Percentiles rank a stretch among this genome's conserved stretches.
These are phyloP conservation scores for Calliopsis andreniformis DNA, from an alignment of 1,140 invertebrate genomes.

Conservation along the genomic window DNA sequence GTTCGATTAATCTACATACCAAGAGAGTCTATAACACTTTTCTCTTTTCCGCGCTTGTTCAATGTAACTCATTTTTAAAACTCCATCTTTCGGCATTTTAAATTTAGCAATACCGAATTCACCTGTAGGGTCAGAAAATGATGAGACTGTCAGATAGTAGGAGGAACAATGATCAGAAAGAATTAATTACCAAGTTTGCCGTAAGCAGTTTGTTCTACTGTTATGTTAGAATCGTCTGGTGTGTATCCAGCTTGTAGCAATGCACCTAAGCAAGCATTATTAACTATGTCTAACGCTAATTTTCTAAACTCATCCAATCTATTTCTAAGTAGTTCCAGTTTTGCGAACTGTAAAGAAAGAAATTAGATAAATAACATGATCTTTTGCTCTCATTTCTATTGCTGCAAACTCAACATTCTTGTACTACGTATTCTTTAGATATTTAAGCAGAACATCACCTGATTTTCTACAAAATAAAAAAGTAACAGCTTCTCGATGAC, in stretches of 20 bases:
- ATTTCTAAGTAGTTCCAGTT: slow-evolving; percentile 80
- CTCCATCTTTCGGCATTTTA: slow-evolving; percentile 73
- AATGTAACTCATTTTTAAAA: slow-evolving; percentile 88
- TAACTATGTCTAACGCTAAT: slow-evolving; percentile 84
- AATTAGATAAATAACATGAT: background rate
- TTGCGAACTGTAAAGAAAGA: slow-evolving; percentile 47
- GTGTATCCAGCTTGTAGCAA: slow-evolving; percentile 88
- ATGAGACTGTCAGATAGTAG: background rate
- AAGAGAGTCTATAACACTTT: slow-evolving; percentile 86
- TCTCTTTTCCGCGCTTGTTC: slow-evolving; percentile 90
- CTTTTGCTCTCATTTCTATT: no score
- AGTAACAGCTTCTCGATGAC: slow-evolving; percentile 83
- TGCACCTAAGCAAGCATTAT: slow-evolving; percentile 87
- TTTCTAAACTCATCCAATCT: slow-evolving; percentile 84
- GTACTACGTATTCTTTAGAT: no score
- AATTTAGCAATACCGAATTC: slow-evolving; percentile 66
- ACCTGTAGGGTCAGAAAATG: slow-evolving; percentile 5
- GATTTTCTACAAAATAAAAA: slow-evolving; percentile 86
- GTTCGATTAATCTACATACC: slow-evolving; percentile 79
- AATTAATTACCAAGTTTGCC: slow-evolving; percentile 68
- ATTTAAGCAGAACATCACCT: slow-evolving; percentile 82
- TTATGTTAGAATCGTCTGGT: slow-evolving; percentile 84
- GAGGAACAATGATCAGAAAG: background rate
- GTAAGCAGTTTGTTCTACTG: slow-evolving; percentile 72
- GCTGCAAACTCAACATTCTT: no score